A percentile compares a stretch with the other conserved stretches of the same genome.
phyloP scores from a whole-genome alignment of 1,140 invertebrate genomes.

The Drosophila leontia region DNA sequence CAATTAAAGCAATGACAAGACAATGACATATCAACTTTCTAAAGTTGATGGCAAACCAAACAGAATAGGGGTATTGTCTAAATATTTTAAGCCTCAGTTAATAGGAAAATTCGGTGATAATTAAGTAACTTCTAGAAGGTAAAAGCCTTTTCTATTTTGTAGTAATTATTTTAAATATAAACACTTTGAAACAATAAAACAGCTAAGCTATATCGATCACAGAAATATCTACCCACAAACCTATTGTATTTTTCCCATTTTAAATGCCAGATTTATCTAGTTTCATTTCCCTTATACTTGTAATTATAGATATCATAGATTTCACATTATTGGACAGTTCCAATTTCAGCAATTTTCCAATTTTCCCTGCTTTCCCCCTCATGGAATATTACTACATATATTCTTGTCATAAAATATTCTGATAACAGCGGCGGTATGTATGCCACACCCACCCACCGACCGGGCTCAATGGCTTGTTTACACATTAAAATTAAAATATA shows the following conservation, averaged over 20 bases:
- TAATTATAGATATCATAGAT: conserved; percentile 6
- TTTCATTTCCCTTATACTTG: not conserved
- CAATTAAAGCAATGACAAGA: conserved; percentile 19
- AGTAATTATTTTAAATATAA: not conserved
- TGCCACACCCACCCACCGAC: not conserved
- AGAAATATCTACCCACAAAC: not conserved
- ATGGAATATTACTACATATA: not conserved
- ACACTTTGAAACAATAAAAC: no score
- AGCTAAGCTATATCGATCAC: no score
- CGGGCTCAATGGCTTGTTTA: conserved; percentile 20
- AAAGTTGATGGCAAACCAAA: not conserved
- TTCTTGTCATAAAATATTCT: conserved; percentile 15
- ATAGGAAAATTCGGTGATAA: not conserved
- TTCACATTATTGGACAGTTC: not conserved
- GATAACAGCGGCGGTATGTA: conserved; percentile 4
- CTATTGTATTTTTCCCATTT: not conserved
- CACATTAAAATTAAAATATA: conserved; percentile 40
- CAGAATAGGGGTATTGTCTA: not conserved
- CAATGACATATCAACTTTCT: conserved; percentile 2
- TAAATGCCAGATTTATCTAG: not conserved
- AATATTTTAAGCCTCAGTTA: not conserved
- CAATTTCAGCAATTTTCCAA: conserved; percentile 2
- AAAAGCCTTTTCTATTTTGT: not conserved
- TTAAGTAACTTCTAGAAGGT: not conserved
- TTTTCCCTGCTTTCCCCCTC: not conserved